These are phyloP conservation scores for Nomada hirtipes DNA, from an alignment of 2,888 invertebrate species.

Conservation along the genomic window DNA sequence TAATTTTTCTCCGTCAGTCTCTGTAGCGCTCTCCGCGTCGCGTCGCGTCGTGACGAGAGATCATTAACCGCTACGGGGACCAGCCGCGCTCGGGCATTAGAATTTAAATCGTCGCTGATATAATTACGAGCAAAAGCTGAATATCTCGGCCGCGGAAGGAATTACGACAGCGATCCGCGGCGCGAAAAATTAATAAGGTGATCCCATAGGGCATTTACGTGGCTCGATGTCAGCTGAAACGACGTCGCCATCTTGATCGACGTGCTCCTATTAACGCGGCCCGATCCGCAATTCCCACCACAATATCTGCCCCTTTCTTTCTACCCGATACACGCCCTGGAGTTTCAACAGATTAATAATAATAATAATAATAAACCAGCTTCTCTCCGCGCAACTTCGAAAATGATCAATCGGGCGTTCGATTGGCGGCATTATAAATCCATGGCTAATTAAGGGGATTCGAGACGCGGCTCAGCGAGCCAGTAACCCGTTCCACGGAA, in stretches of 20 bases:
- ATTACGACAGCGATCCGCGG: conserved; percentile 53
- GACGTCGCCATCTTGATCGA: neutral
- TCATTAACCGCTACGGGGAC: conserved; percentile 67
- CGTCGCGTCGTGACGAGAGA: conserved; percentile 54
- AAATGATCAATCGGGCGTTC: conserved; percentile 44
- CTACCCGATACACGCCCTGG: too few relatives aligned
- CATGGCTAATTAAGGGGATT: conserved; percentile 48
- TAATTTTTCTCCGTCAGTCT: conserved; percentile 55
- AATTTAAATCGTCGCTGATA: conserved; percentile 71
- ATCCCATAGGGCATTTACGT: conserved; percentile 50
- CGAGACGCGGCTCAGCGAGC: neutral
- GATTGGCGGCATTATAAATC: conserved; percentile 47
- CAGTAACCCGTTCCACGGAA: conserved; percentile 42
- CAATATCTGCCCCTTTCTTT: too few relatives aligned
- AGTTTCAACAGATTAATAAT: neutral
- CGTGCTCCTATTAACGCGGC: conserved; percentile 18
- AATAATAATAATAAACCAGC: neutral
- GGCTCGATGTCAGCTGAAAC: neutral
- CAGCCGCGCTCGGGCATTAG: conserved; percentile 61
- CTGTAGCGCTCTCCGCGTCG: neutral
- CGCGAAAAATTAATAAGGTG: conserved; percentile 71
- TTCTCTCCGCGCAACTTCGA: conserved; percentile 20
- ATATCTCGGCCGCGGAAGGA: conserved; percentile 52
- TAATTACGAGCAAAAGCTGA: conserved; percentile 66
- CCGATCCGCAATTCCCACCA: neutral